phyloP scores from a whole-genome alignment of 2,888 invertebrate species.

The Pachydiplax longipennis region DNA sequence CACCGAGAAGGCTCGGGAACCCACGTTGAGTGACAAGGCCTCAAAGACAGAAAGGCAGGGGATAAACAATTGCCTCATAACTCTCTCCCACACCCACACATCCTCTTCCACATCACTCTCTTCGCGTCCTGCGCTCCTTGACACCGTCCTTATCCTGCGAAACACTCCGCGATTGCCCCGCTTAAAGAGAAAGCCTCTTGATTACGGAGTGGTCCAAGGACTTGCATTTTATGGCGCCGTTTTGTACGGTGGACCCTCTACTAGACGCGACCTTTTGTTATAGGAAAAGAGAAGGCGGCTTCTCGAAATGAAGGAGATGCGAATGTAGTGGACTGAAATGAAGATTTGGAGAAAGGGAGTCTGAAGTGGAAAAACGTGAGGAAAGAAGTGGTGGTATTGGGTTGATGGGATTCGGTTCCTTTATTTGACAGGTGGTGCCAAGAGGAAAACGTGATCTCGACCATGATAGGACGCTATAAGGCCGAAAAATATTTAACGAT shows the following conservation, averaged over 20 bases:
- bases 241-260: background rate
- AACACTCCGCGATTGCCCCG: background rate
- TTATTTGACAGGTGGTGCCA: too few species aligned
- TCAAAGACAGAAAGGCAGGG: too few species aligned
- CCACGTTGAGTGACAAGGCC: too few species aligned
- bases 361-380: background rate
- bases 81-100: background rate
- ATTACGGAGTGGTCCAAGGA: background rate
- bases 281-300: background rate
- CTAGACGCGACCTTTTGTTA: background rate
- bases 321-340: background rate
- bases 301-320: background rate
- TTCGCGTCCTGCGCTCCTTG: background rate
- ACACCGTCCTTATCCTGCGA: background rate
- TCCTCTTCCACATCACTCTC: background rate
- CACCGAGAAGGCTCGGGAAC: too few species aligned
- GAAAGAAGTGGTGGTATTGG: background rate
- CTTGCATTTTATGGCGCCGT: background rate
- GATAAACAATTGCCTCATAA: too few species aligned
- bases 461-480: background rate
- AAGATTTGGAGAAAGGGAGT: background rate
- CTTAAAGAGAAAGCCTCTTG: background rate
- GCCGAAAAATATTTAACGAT: too few species aligned
- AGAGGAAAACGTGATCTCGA: too few species aligned
- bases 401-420: too few species aligned